Conservation (phyloP, 2,797 vertebrate species). For the Mareca penelope region DNA sequence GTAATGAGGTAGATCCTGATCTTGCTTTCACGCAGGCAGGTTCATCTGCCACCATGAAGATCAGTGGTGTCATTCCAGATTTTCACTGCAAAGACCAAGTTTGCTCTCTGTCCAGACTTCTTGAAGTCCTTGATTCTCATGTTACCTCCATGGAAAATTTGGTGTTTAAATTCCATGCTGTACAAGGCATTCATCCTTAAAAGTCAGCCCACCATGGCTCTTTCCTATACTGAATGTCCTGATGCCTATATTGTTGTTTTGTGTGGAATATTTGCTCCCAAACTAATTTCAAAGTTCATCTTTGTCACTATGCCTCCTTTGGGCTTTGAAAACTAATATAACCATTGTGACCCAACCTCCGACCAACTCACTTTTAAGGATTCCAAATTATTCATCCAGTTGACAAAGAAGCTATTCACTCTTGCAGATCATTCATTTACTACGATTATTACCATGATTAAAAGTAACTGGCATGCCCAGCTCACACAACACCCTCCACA, state of each 20-base stretch:
- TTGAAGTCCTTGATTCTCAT: neutral
- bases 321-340: neutral
- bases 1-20: neutral
- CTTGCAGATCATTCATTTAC: neutral
- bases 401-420: constrained; percentile 24
- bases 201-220: neutral
- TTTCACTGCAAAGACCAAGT: neutral
- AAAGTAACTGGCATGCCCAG: neutral
- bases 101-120: neutral
- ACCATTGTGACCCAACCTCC: neutral
- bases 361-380: neutral
- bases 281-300: constrained; percentile 10
- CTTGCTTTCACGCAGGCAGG: neutral
- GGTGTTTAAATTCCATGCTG: neutral
- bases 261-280: neutral
- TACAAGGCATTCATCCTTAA: neutral
- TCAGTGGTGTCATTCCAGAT: neutral
- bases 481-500: neutral
- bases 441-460: neutral
- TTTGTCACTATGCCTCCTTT: neutral
- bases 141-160: neutral
- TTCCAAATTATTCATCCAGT: neutral
- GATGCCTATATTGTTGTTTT: neutral
- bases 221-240: neutral
- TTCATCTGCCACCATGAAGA: neutral